These are phyloP conservation scores for Drymodes brunneopygia DNA, from an alignment of 2,113 vertebrate genomes.

Conservation along the genomic window DNA sequence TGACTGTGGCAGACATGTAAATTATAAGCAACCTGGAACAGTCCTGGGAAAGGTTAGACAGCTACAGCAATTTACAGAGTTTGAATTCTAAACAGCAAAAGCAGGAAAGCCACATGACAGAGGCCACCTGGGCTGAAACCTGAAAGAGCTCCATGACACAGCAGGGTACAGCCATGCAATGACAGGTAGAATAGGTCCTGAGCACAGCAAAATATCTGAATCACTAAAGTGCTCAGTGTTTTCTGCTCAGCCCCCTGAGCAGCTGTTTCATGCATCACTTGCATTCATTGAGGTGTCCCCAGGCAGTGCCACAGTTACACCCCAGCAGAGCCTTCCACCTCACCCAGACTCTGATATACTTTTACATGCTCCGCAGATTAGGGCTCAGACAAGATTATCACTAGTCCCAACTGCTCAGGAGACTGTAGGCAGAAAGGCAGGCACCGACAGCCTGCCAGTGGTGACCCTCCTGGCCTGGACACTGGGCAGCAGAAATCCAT, in stretches of 20 bases:
- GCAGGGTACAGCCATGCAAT: fast-evolving
- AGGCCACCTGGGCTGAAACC: neutral
- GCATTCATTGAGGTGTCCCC: fast-evolving
- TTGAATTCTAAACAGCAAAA: neutral
- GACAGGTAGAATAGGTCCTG: fast-evolving
- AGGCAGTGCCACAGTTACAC: neutral
- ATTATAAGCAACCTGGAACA: neutral
- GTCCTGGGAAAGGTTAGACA: neutral
- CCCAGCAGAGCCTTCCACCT: neutral
- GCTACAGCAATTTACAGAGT: neutral
- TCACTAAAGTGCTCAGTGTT: fast-evolving
- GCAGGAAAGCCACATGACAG: neutral
- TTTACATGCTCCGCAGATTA: neutral
- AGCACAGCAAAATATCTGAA: neutral
- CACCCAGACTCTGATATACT: neutral
- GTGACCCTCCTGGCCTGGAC: neutral
- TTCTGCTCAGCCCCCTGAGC: neutral
- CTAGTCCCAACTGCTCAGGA: neutral
- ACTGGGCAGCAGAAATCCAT: neutral
- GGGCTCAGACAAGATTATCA: neutral
- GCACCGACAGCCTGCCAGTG: neutral
- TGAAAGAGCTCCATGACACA: neutral
- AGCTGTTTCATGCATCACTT: fast-evolving
- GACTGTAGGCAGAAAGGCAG: neutral
- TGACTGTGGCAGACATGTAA: neutral